Base-by-base conservation (phyloP, 2,888 invertebrate genomes). In the Oeneis ivallda region DNA sequence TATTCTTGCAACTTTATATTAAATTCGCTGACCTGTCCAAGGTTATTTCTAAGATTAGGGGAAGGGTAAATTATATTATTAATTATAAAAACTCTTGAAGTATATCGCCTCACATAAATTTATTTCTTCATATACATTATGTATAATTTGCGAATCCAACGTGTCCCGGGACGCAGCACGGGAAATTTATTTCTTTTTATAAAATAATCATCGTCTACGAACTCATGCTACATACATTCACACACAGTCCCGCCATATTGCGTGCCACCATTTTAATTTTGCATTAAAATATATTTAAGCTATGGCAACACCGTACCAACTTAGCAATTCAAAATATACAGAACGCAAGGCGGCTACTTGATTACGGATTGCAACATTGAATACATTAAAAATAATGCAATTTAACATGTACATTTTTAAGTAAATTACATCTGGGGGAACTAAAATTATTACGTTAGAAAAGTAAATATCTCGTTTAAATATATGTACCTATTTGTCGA, bases 121-220 rank as follows among this genome's bases (percentile, higher is more conserved):
- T 91, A 90, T 90, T 92, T 89, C 87, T 85, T 84, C 91, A 92
- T 91, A 92, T 92, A 92, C 90, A 91, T 75, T 91, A 91, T 91
- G 90, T 92, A 92, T 90, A 91, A 87, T 87, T 85, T 88, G 87
- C 91, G 91, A 91, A 91, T 90, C 90, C 90, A 89, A 89, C 88
- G 89, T 90, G 89, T 82, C 89, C 86, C 86, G 87, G 86, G 87
- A 85, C 89, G 87, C 84, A 86, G 86, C 85, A 89, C 84, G 87
- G 89, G 88, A 83, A 78, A 49, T 39, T 79, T 83, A 66, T 64
- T 67, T 69, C 62, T 45, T 78, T 41, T 87, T 85, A 89, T 84
- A 89, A 89, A 91, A 88, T 85, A 87, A 88, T 83, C 79, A 80
- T 84, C 75, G 78, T 80, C 90, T 89, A 89, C 87, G 79, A 86